Evolutionary conservation across 2,888 invertebrate genomes (phyloP), one percentile per base, ranked within the genome.

Genomic region (Drosophila helvetica): DNA sequence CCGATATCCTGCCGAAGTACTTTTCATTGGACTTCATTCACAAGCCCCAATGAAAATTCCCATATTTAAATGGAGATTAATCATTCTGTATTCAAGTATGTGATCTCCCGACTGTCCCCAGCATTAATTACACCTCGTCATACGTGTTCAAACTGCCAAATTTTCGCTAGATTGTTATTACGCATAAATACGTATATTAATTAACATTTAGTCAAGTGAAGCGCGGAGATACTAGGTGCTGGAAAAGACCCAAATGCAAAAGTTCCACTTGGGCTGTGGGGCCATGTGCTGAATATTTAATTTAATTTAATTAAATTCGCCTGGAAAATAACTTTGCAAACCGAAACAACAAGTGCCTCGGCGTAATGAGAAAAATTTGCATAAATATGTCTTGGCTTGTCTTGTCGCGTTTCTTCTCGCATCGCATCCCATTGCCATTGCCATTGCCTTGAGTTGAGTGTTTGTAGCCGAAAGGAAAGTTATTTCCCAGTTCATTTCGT

Each of bases 281-380:
- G 65, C 78, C 86, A 86, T 87, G 86, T 77, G 79, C 54, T 83
- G 86, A 78, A 83, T 87, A 81, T 79, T 69, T 83, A 87, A 86
- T 86, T 86, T 66, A 54, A 54, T 70, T 71, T 87, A 86, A 86
- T 86, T 87, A 86, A 87, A 87, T 86, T 87, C 80, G 77, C 86
- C 80, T 74, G 72, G 79, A 76, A 86, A 87, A 87, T 87, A 86
- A 83, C 87, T 85, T 86, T 78, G 80, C 77, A 85, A 59, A 51
- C 55, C 52, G 65, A 65, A 63, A 45, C 66, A 70, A 33, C 64
- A 72, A 57, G 42, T 48, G 50, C 51, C 75, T 6, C 68, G 12
- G 75, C 69, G 84, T 84, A 85, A 86, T 85, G 86, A 86, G 81
- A 86, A 75, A 86, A 77, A 85, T 85, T 85, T 85, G 85, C 85